These are phyloP conservation scores for Drosophila ambigua DNA, from an alignment of 1,140 invertebrate species.

Conservation along the genomic window DNA sequence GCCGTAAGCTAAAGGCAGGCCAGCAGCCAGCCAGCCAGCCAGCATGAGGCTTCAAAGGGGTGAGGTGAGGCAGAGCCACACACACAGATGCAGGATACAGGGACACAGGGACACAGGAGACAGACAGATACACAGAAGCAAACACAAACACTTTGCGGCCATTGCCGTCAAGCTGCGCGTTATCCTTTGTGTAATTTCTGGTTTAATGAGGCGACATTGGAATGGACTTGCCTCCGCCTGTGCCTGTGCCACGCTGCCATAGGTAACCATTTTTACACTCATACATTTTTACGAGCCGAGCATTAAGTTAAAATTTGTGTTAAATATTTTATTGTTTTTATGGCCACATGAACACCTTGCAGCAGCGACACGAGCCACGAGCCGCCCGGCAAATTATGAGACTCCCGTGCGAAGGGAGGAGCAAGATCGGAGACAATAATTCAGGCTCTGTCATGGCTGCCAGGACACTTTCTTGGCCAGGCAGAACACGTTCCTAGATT, in stretches of 20 bases:
- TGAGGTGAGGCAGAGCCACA: slow-evolving; percentile 1
- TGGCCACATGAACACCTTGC: slow-evolving; percentile 71
- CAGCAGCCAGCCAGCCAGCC: neutral
- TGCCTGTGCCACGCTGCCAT: slow-evolving; percentile 10
- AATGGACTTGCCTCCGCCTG: slow-evolving; percentile 17
- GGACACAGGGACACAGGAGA: slow-evolving; percentile 4
- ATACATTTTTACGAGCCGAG: slow-evolving; percentile 72
- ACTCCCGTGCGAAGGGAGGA: slow-evolving; percentile 7
- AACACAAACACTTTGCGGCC: slow-evolving; percentile 56
- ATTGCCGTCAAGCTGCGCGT: slow-evolving; percentile 63
- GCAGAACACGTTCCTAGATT: neutral
- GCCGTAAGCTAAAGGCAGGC: slow-evolving; percentile 54
- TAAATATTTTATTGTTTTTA: slow-evolving; percentile 82
- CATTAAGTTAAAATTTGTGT: slow-evolving; percentile 82
- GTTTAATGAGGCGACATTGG: slow-evolving; percentile 76
- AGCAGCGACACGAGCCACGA: slow-evolving; percentile 16
- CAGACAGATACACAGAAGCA: slow-evolving; percentile 26
- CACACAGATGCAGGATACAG: neutral
- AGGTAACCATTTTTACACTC: slow-evolving; percentile 66
- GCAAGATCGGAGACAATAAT: slow-evolving; percentile 15
- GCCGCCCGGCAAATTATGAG: slow-evolving; percentile 50
- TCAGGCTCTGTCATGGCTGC: slow-evolving; percentile 3
- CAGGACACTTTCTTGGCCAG: neutral
- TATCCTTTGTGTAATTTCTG: slow-evolving; percentile 81
- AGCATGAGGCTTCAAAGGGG: slow-evolving; percentile 18